Evolutionary conservation across 2,113 vertebrate species (phyloP).

Genomic region (Hippocampus barbouri): DNA sequence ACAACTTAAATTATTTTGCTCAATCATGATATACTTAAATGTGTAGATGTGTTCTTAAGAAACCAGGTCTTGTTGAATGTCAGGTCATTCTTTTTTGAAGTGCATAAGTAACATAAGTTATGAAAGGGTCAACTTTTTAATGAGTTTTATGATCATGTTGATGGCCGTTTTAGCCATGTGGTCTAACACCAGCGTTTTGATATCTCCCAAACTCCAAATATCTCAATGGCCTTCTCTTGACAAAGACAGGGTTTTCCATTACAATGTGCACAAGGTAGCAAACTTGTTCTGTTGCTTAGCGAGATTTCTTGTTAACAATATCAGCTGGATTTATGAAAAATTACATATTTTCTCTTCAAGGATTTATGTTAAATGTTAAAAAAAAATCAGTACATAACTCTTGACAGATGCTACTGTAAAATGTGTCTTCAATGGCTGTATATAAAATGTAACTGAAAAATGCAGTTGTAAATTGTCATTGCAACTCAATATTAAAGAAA

Average conservation of each 20-base stretch:
- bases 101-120: background rate
- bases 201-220: conserved; percentile 53
- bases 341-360: background rate
- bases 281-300: background rate
- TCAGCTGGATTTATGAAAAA: background rate
- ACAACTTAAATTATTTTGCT: too few relatives aligned
- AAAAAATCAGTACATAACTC: conserved; percentile 6
- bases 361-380: background rate
- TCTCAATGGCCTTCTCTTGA: conserved; percentile 13
- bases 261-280: conserved; percentile 13
- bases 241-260: conserved; percentile 42
- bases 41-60: background rate
- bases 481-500: conserved; percentile 23
- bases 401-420: conserved; percentile 7
- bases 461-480: conserved; percentile 13
- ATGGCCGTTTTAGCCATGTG: background rate
- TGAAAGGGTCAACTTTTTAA: background rate
- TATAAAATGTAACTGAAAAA: background rate
- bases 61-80: background rate
- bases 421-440: conserved; percentile 10
- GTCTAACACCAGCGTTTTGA: conserved; percentile 32
- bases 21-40: background rate
- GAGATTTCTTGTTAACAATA: background rate
- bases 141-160: background rate
- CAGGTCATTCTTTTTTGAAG: background rate